A percentile compares a stretch with the other conserved stretches of the same genome.
Evolutionary conservation across 2,888 invertebrate species (phyloP).

Genomic region (Carterocephalus palaemon): DNA sequence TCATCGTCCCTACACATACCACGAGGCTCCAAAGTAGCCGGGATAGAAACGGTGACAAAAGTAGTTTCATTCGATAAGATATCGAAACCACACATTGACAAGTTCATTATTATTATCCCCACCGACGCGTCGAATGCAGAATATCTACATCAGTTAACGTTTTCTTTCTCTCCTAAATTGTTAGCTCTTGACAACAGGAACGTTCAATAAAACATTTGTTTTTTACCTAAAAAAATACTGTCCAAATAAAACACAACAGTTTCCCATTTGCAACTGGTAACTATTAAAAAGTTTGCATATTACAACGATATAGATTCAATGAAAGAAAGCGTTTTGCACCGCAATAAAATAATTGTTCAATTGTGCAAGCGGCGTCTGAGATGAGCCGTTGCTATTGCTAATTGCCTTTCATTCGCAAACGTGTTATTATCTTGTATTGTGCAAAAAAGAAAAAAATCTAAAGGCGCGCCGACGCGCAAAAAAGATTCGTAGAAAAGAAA

Average conservation of each 20-base stretch:
- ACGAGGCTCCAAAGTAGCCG: no score
- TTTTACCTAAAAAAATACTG: no score
- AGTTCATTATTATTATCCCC: no score
- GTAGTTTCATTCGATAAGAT: no score
- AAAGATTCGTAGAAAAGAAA: conserved; percentile 63
- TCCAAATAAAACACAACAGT: background rate
- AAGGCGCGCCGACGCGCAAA: conserved; percentile 33
- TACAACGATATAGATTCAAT: background rate
- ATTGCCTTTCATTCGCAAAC: background rate
- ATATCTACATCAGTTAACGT: no score
- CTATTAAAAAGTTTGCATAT: background rate
- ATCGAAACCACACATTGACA: no score
- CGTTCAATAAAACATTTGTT: no score
- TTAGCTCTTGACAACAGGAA: no score
- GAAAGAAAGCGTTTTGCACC: conserved; percentile 11
- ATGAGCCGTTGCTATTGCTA: conserved; percentile 9
- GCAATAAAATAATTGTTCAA: conserved; percentile 1
- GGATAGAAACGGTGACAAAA: no score
- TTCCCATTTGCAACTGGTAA: background rate
- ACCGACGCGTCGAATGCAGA: no score
- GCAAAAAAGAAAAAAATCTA: conserved; percentile 27
- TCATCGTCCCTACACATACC: no score
- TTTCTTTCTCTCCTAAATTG: no score
- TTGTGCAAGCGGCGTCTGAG: conserved; percentile 1
- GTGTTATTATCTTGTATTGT: background rate